These are phyloP conservation scores for Microtus richardsoni DNA, from an alignment of 2,113 vertebrate genomes.

Conservation along the genomic window DNA sequence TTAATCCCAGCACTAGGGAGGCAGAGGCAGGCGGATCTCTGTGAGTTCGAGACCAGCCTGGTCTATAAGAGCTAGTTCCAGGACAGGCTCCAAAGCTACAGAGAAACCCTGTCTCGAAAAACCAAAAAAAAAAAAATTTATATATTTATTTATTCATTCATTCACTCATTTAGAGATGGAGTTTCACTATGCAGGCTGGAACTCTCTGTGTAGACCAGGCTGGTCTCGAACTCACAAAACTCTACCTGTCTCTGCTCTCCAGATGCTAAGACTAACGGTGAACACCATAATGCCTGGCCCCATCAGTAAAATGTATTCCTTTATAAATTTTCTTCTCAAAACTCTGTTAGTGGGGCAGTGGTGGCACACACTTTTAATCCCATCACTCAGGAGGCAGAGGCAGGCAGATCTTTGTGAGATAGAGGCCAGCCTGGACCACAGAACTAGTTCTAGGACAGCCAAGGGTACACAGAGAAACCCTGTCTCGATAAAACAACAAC, in stretches of 20 bases:
- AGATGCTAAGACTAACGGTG: background rate
- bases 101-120: too few relatives aligned
- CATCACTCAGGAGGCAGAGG: background rate
- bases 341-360: background rate
- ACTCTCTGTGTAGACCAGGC: background rate
- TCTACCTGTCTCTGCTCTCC: background rate
- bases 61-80: too few relatives aligned
- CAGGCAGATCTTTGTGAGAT: background rate
- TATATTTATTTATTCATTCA: background rate
- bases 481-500: background rate
- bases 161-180: background rate
- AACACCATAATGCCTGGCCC: background rate
- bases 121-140: too few relatives aligned
- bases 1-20: too few relatives aligned
- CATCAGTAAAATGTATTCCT: background rate
- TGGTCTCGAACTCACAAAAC: background rate
- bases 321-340: conserved; percentile 52
- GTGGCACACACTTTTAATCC: background rate
- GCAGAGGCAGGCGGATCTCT: too few relatives aligned
- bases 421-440: background rate
- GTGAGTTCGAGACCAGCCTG: too few relatives aligned
- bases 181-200: background rate
- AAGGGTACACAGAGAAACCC: background rate
- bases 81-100: too few relatives aligned
- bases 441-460: background rate